Base-by-base conservation (phyloP, 2,888 invertebrate species). In the Aphodius sticticus region DNA sequence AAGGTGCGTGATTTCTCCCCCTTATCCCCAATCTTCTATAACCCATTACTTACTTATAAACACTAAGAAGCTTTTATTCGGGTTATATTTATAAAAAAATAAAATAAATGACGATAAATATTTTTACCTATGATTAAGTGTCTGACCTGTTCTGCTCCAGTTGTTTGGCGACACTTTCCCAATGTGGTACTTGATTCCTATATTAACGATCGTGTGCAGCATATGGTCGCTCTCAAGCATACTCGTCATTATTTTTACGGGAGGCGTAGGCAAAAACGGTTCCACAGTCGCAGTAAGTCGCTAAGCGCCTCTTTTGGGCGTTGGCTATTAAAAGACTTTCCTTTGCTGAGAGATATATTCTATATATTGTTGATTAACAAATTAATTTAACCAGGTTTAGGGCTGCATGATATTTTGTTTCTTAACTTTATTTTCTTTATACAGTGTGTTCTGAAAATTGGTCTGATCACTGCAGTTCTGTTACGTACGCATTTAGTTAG, bases 201-300 rank as follows among this genome's bases (percentile, higher is more conserved):
- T 94, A 89, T 93, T 93, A 90, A 95, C 96, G 87, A 89, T 95
- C 88, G 89, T 92, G 87, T 94, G 94, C 90, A 92, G 95, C 86
- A 89, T 92, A 88, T 91, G 94, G 90, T 93, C 95, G 86, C 91
- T 95, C 87, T 93, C 93, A 90, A 91, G 93, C 89, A 93, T 94
- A 89, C 92, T 93, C 89, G 92, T 92, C 86, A 90, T 92, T 86
- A 91, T 93, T 88, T 91, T 92, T 88, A 92, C 93, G 88, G 97
- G 98, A 90, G 99, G 99, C 88, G 94, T 96, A 89, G 98, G 99
- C 89, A 98, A 97, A 92, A 98, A 98, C 90, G 98, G 98, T 91
- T 98, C 98, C 84, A 97, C 98, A 85, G 96, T 99, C 89, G 99
- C 99, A 90, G 98, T 97, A 94, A 95, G 95, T 90, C 84, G 85